Evolutionary conservation across 2,888 invertebrate genomes (phyloP), one percentile per base, ranked within the genome.

Genomic region (Ochlodes sylvanus): DNA sequence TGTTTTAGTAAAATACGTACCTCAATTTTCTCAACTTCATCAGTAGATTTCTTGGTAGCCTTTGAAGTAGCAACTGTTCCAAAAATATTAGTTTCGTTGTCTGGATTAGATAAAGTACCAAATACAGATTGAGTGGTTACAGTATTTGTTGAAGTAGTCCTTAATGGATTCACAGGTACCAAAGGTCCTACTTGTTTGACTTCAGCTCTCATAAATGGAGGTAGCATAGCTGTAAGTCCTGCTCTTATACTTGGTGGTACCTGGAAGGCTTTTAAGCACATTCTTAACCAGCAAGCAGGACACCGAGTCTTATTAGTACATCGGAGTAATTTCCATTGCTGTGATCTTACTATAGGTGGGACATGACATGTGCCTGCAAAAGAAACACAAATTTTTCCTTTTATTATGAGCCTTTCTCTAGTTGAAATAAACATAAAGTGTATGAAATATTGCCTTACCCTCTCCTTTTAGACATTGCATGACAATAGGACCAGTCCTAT

Each of bases 201-300:
- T 50, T 83, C 83, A 47, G 87, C 80, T 73, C 92, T 82, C 95
- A 96, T 95, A 73, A 94, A 94, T 41, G 94, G 90, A 0, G 97
- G 97, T 74, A 97, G 87, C 88, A 97, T 94, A 63, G 95, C 94
- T 71, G 95, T 95, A 65, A 97, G 90, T 62, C 95, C 95, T 70
- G 95, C 93, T 80, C 95, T 95, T 70, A 97, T 93, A 50, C 94
- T 94, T 34, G 95, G 91, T 62, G 97, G 96, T 81, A 97, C 95
- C 87, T 97, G 96, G 86, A 97, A 97, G 70, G 96, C 95, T 79
- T 96, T 95, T 55, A 98, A 90, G 84, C 98, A 98, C 94, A 97
- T 95, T 87, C 96, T 97, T 12, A 98, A 93, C 97, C 98, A 98
- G 85, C 98, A 98, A 15, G 97, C 97, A 63, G 96, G 95, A 87